Conservation (phyloP, 37 sponge, comb jelly and placozoan genomes). For the Halisarca cf. caerulea region DNA sequence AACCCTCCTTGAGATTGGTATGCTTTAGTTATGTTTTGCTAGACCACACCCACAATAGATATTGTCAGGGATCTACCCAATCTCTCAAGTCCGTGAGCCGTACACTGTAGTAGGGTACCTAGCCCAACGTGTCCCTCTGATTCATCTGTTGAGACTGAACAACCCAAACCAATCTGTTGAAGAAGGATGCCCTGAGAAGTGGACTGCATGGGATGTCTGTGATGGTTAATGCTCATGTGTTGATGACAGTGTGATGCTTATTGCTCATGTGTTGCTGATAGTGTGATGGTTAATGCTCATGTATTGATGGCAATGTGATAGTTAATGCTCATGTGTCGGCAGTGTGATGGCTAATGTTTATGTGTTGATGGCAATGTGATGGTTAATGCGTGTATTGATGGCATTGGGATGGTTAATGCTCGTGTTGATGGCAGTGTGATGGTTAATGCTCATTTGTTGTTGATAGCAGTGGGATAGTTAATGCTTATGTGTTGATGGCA, state of each 20-base stretch:
- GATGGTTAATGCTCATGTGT: slow-evolving; percentile 52
- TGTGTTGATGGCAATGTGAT: background rate
- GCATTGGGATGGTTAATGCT: slow-evolving; percentile 73
- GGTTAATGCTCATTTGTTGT: background rate
- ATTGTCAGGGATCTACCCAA: slow-evolving; percentile 90
- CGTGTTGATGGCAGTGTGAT: background rate
- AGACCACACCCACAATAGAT: slow-evolving; percentile 45
- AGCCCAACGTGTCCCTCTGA: slow-evolving; percentile 82
- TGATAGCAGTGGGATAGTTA: slow-evolving; percentile 74
- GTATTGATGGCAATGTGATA: background rate
- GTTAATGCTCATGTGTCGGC: background rate
- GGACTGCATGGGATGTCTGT: slow-evolving; percentile 96
- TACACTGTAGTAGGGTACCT: slow-evolving; percentile 92
- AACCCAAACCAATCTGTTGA: slow-evolving; percentile 53
- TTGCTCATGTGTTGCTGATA: background rate
- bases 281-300: slow-evolving; percentile 72
- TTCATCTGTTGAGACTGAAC: slow-evolving; percentile 54
- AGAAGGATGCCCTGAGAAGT: background rate
- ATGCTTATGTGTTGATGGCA: background rate
- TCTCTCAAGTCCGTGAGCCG: slow-evolving; percentile 96
- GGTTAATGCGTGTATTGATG: background rate
- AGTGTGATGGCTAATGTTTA: slow-evolving; percentile 72
- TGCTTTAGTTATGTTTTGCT: background rate
- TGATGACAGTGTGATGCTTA: background rate
- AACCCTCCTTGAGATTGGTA: background rate